Conservation (phyloP, 2,113 vertebrate genomes). For the Gallinago media region DNA sequence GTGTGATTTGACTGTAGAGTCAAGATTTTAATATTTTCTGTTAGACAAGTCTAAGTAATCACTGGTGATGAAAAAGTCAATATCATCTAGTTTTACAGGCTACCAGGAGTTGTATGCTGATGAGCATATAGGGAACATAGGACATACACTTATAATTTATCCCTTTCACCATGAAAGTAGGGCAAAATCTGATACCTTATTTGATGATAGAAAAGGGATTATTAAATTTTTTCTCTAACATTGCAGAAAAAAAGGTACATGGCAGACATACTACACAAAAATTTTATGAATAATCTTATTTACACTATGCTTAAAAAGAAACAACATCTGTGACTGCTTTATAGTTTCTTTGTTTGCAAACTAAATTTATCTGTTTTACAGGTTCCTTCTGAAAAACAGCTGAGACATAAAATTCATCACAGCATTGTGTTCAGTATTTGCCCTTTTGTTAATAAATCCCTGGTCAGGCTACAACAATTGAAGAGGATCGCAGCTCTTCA, state of each 20-base stretch:
- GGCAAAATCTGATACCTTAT: not conserved
- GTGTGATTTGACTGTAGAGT: not conserved
- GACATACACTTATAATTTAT: not conserved
- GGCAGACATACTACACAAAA: not conserved
- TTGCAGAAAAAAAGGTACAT: not conserved
- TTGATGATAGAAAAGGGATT: not conserved
- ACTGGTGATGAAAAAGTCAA: not conserved
- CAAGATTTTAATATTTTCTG: not conserved
- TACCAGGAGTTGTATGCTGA: not conserved
- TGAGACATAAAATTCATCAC: conserved; percentile 16
- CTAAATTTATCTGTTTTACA: conserved; percentile 39
- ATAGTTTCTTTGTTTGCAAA: conserved; percentile 44
- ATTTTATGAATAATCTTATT: conserved; percentile 52
- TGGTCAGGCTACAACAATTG: not conserved
- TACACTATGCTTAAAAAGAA: conserved; percentile 40
- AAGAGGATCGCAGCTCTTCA: not conserved
- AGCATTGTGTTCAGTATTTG: not conserved
- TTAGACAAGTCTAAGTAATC: not conserved
- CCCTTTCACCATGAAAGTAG: not conserved
- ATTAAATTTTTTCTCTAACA: not conserved
- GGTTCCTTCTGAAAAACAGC: not conserved
- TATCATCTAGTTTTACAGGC: not conserved
- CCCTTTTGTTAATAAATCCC: not conserved
- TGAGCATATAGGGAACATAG: not conserved
- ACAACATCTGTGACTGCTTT: conserved; percentile 32